phyloP scores from a whole-genome alignment of 2,797 vertebrate species.

The Nannoperca obscura region DNA sequence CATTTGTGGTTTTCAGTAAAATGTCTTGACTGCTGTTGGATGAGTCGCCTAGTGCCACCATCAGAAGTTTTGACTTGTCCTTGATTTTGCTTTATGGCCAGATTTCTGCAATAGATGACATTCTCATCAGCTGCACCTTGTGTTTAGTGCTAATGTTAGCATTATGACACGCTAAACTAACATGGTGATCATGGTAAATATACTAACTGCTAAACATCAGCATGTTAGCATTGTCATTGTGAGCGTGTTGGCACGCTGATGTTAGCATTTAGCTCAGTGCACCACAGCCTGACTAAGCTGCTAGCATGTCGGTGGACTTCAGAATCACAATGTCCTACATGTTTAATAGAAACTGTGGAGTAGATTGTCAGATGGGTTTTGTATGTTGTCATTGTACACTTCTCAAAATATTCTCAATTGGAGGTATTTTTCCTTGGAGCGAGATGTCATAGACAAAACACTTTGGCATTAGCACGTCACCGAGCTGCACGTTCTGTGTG shows the following conservation, averaged over 20 bases:
- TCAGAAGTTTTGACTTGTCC: not conserved
- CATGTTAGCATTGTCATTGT: not conserved
- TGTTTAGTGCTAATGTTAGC: not conserved
- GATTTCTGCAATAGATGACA: not conserved
- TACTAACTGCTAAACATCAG: not conserved
- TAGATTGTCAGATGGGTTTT: not conserved
- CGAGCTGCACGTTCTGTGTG: conserved; percentile 22
- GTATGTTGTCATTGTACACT: not conserved
- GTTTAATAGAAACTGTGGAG: not conserved
- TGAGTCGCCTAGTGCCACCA: not conserved
- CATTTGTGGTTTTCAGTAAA: not conserved
- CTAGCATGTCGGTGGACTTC: not conserved
- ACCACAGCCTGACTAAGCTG: not conserved
- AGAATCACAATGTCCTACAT: not conserved
- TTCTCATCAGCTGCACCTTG: not conserved
- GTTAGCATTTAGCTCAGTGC: not conserved
- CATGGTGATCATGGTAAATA: not conserved
- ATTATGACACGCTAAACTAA: too few species aligned
- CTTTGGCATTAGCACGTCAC: not conserved
- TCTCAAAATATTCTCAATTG: not conserved
- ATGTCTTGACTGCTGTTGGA: not conserved
- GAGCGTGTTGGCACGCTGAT: not conserved
- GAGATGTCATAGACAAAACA: not conserved
- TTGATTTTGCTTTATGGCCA: not conserved
- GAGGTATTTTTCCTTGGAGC: not conserved